Base-by-base conservation (phyloP, 2,797 vertebrate genomes). In the Microctenopoma steveboyesi region DNA sequence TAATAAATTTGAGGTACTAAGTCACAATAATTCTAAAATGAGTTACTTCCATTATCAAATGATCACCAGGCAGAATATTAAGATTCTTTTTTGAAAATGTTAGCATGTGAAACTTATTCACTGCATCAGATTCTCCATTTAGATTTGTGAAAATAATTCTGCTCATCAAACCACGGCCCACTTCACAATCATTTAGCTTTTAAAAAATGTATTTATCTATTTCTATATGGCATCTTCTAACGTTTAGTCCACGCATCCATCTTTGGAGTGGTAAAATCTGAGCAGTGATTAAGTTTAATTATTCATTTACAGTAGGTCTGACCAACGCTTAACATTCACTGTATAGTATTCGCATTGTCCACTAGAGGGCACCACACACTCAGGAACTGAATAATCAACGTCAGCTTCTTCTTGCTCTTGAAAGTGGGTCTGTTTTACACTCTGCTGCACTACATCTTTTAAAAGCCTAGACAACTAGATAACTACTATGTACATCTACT, bases 401-500 rank as follows among this genome's bases (percentile, higher is more conserved):
- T 37, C 45, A 14, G 27, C 27, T 59, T 33, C 51, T 33, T 56
- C 57, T 11, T 37, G 45, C 67, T 66, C 71, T 76, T 67, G 42
- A 78, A 83, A 69, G 55, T 47, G 78, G 64, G 46, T 75, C 79
- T 57, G 49, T 60, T 79, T 64, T 61, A 71, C 87, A 89, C 88
- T 83, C 85, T 69, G 74, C 78, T 55, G 68, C 69, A 72, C 74
- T 84, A 82, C 61, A 69, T 78, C 35, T 68, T 22, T 65, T 84
- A 56, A 78, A 91, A 90, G 49, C 72, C 85, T 88, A 87, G 48
- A 79, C 80, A 79, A 87, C 77, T 69, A 81, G 70, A 77, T 78
- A 83, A 83, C 74, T 87, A 88, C 81, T 92, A 91, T 91, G 55
- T 90, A 92, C 89, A 92, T 88, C 78, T 84, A 76, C 85, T 83